These are phyloP conservation scores for Teleogryllus oceanicus DNA, from an alignment of 2,888 invertebrate genomes.

Conservation along the genomic window DNA sequence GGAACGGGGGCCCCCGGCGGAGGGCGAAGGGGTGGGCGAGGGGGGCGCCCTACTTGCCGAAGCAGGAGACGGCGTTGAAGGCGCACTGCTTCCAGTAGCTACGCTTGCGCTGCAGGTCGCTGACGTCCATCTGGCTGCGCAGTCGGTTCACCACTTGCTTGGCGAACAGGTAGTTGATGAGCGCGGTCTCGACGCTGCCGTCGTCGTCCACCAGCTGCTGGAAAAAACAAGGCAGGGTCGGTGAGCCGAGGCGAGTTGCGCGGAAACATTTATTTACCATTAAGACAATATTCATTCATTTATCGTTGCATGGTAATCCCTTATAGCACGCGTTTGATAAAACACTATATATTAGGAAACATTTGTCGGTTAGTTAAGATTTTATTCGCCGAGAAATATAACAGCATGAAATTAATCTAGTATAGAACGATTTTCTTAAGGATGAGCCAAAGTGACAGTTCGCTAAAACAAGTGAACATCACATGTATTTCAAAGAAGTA, in stretches of 20 bases:
- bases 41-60: conserved; percentile 48
- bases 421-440: too few relatives aligned
- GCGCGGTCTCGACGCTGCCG: conserved; percentile 48
- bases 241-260: neutral
- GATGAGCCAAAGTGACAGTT: too few relatives aligned
- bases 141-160: conserved; percentile 52
- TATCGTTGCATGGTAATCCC: too few relatives aligned
- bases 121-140: conserved; percentile 49
- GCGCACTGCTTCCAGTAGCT: conserved; percentile 58
- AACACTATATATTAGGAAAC: too few relatives aligned
- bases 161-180: conserved; percentile 53
- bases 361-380: too few relatives aligned
- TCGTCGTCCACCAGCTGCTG: conserved; percentile 48
- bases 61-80: conserved; percentile 57
- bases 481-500: too few relatives aligned
- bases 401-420: too few relatives aligned
- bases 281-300: too few relatives aligned
- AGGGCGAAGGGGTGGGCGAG: neutral
- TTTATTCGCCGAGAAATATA: too few relatives aligned
- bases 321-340: too few relatives aligned
- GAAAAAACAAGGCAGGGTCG: neutral
- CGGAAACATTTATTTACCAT: neutral
- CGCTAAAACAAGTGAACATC: too few relatives aligned
- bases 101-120: conserved; percentile 52
- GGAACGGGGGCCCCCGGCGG: neutral